Percentiles rank a stretch among this genome's conserved stretches.
phyloP scores from a whole-genome alignment of 2,888 invertebrate species.

The Tholera decimalis region DNA sequence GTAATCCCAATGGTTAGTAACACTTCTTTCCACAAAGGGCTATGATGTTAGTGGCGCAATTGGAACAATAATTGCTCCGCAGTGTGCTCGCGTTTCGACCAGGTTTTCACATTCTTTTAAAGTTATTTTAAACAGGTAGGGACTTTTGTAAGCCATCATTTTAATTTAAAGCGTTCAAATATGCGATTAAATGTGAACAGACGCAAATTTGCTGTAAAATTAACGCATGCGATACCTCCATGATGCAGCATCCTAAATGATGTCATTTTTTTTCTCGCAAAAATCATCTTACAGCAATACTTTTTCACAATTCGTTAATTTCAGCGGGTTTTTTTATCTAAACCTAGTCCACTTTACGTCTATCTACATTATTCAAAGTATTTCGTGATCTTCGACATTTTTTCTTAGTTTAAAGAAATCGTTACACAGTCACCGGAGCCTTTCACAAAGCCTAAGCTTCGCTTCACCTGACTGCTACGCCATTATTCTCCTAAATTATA shows the following conservation, averaged over 20 bases:
- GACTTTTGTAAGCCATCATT: slow-evolving; percentile 25
- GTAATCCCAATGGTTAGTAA: slow-evolving; percentile 74
- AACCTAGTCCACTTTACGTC: slow-evolving; percentile 9
- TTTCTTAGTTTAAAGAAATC: slow-evolving; percentile 7
- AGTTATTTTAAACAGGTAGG: slow-evolving; percentile 18
- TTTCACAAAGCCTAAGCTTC: slow-evolving; percentile 11
- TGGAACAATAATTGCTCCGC: slow-evolving; percentile 61
- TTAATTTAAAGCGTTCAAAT: slow-evolving; percentile 19
- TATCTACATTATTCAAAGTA: slow-evolving; percentile 4
- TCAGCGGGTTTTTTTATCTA: slow-evolving; percentile 12
- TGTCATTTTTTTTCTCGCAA: slow-evolving; percentile 13
- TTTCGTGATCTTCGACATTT: neutral
- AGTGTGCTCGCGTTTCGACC: slow-evolving; percentile 46
- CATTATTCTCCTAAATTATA: slow-evolving; percentile 29
- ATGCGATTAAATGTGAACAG: slow-evolving; percentile 30
- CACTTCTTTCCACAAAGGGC: slow-evolving; percentile 76
- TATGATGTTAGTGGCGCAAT: slow-evolving; percentile 71
- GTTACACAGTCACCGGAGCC: neutral
- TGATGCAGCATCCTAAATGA: slow-evolving; percentile 6
- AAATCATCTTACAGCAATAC: slow-evolving; percentile 43
- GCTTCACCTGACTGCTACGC: slow-evolving; percentile 9
- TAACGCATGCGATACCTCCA: slow-evolving; percentile 32
- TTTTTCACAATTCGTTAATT: slow-evolving; percentile 29
- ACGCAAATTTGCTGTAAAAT: slow-evolving; percentile 23
- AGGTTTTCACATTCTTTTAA: slow-evolving; percentile 28